Conservation (phyloP, 2,888 invertebrate species). For the Nemoura dubitans region DNA sequence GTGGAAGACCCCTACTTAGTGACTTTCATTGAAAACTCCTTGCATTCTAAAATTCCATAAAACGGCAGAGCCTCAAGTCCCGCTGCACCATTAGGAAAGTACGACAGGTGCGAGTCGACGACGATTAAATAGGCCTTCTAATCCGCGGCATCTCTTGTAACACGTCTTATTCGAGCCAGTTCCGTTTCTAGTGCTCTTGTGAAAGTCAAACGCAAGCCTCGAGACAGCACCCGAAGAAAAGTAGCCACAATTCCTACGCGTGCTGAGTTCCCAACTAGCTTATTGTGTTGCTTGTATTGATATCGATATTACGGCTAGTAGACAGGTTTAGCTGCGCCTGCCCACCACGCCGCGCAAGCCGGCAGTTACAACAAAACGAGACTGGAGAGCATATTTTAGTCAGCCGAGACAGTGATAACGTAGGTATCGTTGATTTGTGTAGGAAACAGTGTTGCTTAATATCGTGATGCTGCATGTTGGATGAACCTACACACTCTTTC, state of each 20-base stretch:
- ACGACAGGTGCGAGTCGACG: background rate
- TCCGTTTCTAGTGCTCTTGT: background rate
- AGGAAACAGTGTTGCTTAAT: slow-evolving; percentile 1
- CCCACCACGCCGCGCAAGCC: background rate
- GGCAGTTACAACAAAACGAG: slow-evolving; percentile 12
- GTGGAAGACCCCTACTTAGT: slow-evolving; percentile 50
- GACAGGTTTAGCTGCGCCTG: background rate
- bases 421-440: slow-evolving; percentile 18
- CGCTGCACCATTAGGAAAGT: background rate
- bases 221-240: slow-evolving; percentile 24
- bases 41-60: background rate
- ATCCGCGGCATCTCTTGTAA: background rate
- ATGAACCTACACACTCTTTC: background rate
- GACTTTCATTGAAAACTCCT: slow-evolving; percentile 42
- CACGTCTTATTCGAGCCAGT: background rate
- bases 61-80: background rate
- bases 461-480: slow-evolving; percentile 8
- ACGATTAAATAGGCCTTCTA: background rate
- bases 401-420: slow-evolving; percentile 22
- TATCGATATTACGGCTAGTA: slow-evolving; percentile 4
- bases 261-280: slow-evolving; percentile 18
- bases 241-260: slow-evolving; percentile 14
- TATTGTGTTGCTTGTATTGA: slow-evolving; percentile 17
- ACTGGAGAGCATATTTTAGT: slow-evolving; percentile 4
- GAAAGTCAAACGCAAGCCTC: background rate